Conservation (phyloP, 1,140 invertebrate species). For the Pogonomyrmex californicus region DNA sequence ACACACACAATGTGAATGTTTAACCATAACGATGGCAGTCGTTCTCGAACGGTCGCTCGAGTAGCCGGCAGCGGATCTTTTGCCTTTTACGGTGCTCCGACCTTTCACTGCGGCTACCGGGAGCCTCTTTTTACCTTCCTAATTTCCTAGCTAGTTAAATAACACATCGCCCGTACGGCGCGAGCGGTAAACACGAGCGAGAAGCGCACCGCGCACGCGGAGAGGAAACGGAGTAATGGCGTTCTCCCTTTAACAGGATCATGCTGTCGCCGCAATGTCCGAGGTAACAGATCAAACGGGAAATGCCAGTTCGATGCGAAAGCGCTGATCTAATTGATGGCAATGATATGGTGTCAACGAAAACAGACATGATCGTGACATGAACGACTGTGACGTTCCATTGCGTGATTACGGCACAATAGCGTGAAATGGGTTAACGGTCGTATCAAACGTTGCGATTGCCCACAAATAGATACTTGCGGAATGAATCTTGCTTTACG, state of each 20-base stretch:
- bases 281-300: constrained; percentile 29
- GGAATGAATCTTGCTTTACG: constrained; percentile 8
- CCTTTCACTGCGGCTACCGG: constrained; percentile 36
- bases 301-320: constrained; percentile 18
- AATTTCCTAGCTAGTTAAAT: constrained; percentile 68
- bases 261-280: constrained; percentile 20
- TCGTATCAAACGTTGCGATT: constrained; percentile 3
- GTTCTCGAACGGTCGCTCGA: constrained; percentile 42
- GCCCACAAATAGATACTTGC: constrained; percentile 2
- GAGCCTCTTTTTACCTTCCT: constrained; percentile 38
- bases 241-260: constrained; percentile 69
- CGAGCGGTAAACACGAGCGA: constrained; percentile 60
- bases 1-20: not conserved
- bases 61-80: constrained; percentile 58
- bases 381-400: constrained; percentile 15
- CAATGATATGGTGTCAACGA: constrained; percentile 36
- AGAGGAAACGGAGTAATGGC: constrained; percentile 63
- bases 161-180: constrained; percentile 40
- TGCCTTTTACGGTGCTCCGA: constrained; percentile 71
- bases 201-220: constrained; percentile 10
- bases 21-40: constrained; percentile 37
- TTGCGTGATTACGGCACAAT: constrained; percentile 8
- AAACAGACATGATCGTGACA: constrained; percentile 44
- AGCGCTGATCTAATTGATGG: constrained; percentile 37
- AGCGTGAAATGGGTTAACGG: constrained; percentile 32